Conservation (phyloP, 2,797 vertebrate species). For the Ambastaia sidthimunki region DNA sequence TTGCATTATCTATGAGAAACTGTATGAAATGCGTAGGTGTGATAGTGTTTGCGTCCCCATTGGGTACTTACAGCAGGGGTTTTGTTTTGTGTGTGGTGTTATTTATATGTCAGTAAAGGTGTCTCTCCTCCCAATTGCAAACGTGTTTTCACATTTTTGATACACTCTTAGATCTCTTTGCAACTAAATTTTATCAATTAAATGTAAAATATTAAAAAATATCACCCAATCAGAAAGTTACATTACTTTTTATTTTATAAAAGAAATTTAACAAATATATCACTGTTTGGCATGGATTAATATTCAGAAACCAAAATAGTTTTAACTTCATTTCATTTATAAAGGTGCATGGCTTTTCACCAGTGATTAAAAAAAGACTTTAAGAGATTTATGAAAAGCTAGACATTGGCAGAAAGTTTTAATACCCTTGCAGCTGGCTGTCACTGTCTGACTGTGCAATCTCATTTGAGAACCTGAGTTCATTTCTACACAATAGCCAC, state of each 20-base stretch:
- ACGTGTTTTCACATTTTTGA: background rate
- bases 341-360: constrained; percentile 70
- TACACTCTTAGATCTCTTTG: background rate
- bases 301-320: constrained; percentile 52
- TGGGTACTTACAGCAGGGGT: background rate
- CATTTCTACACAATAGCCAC: constrained; percentile 39
- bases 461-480: constrained; percentile 51
- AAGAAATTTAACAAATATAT: background rate
- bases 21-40: constrained; percentile 36
- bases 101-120: background rate
- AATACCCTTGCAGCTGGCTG: constrained; percentile 63
- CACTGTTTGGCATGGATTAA: constrained; percentile 8
- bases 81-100: background rate
- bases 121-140: background rate
- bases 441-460: constrained; percentile 54
- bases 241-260: constrained; percentile 7
- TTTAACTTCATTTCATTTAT: constrained; percentile 60
- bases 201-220: background rate
- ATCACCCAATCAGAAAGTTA: background rate
- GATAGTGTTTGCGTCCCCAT: constrained; percentile 3
- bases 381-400: constrained; percentile 63
- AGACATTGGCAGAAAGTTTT: constrained; percentile 62
- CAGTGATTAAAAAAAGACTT: constrained; percentile 71
- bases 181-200: background rate
- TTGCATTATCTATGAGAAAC: constrained; percentile 72